Conservation (phyloP, 2,888 invertebrate genomes). For the Merodon equestris region DNA sequence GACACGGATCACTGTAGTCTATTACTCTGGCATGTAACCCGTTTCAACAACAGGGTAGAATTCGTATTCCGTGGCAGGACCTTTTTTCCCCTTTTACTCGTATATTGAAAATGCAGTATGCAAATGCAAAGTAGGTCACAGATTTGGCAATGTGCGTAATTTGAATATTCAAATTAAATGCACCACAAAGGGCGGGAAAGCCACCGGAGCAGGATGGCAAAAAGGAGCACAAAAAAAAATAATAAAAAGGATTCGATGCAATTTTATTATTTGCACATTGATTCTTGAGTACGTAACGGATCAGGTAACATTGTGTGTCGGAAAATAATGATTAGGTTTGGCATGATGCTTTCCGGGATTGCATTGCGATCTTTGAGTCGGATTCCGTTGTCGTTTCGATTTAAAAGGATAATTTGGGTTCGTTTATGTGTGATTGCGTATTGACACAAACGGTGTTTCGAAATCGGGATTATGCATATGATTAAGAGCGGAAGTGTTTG, state of each 20-base stretch:
- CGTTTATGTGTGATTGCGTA: background rate
- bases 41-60: constrained; percentile 7
- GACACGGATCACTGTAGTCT: constrained; percentile 9
- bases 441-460: too few relatives aligned
- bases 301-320: constrained; percentile 29
- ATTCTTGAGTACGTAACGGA: constrained; percentile 28
- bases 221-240: too few relatives aligned
- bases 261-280: constrained; percentile 58
- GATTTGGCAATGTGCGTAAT: constrained; percentile 65
- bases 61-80: constrained; percentile 5
- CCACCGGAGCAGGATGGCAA: background rate
- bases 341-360: constrained; percentile 56
- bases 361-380: background rate
- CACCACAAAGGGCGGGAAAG: constrained; percentile 29
- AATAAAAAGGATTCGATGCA: constrained; percentile 60
- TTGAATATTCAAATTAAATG: constrained; percentile 67
- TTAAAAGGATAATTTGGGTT: too few relatives aligned
- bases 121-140: constrained; percentile 66
- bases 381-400: too few relatives aligned
- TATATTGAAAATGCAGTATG: constrained; percentile 59
- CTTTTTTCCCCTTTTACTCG: constrained; percentile 18
- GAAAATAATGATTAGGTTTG: constrained; percentile 42
- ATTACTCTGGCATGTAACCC: constrained; percentile 21
- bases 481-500: too few relatives aligned
- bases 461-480: too few relatives aligned